Evolutionary conservation across 2,888 invertebrate species (phyloP).

Genomic region (Octodonta nipae): DNA sequence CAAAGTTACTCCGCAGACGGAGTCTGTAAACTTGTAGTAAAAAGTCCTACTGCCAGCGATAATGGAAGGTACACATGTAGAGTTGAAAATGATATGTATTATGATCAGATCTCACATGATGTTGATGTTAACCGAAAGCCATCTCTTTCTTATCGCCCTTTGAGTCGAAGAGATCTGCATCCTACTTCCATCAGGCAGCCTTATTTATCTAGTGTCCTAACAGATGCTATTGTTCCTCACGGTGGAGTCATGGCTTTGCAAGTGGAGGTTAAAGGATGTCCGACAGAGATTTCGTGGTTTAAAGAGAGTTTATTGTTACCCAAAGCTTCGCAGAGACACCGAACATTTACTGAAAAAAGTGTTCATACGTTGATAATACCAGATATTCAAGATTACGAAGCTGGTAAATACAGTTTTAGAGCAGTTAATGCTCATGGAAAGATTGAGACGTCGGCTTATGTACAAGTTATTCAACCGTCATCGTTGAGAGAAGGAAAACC

Average conservation of each 20-base stretch:
- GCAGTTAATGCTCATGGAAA: conserved; percentile 51
- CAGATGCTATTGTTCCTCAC: conserved; percentile 56
- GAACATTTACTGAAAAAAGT: conserved; percentile 53
- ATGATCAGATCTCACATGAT: conserved; percentile 60
- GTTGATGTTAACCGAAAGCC: conserved; percentile 40
- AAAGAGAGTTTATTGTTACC: conserved; percentile 45
- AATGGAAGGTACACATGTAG: conserved; percentile 63
- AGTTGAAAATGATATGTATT: conserved; percentile 59
- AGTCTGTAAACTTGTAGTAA: conserved; percentile 55
- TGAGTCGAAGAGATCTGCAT: conserved; percentile 23
- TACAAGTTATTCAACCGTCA: conserved; percentile 56
- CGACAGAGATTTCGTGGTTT: conserved; percentile 66
- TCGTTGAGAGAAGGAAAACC: conserved; percentile 58
- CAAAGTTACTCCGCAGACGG: conserved; percentile 60
- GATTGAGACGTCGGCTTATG: conserved; percentile 58
- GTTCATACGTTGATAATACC: conserved; percentile 61
- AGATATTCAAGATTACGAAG: conserved; percentile 57
- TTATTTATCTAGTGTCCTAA: conserved; percentile 52
- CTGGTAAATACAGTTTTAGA: conserved; percentile 64
- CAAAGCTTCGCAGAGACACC: conserved; percentile 47
- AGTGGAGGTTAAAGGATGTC: conserved; percentile 60
- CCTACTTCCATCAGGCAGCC: conserved; percentile 41
- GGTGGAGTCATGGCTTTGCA: conserved; percentile 74
- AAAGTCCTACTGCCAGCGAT: conserved; percentile 51
- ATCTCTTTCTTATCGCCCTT: conserved; percentile 35